phyloP scores from a whole-genome alignment of 2,113 vertebrate species.

The Petaurus breviceps region DNA sequence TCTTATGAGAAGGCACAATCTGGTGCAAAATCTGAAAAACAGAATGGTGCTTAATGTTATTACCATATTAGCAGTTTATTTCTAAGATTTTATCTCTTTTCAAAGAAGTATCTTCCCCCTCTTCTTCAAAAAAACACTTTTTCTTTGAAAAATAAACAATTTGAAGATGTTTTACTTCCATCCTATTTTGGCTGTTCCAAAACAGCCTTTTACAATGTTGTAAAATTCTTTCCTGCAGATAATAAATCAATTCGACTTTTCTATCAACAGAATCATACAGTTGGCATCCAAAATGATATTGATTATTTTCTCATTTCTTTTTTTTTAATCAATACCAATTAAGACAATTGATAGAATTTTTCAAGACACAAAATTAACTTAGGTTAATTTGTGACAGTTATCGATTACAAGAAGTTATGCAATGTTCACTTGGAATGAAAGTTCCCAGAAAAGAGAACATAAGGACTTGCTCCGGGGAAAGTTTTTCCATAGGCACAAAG shows the following conservation, averaged over 20 bases:
- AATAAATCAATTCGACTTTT: neutral
- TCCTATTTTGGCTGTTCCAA: neutral
- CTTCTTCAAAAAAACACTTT: neutral
- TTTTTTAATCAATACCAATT: slow-evolving; percentile 6
- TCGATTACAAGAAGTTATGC: neutral
- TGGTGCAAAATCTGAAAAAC: slow-evolving; percentile 86
- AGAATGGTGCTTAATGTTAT: slow-evolving; percentile 29
- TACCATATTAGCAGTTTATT: neutral
- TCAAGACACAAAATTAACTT: neutral
- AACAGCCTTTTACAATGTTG: neutral
- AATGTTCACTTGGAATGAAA: slow-evolving; percentile 15
- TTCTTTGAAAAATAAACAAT: slow-evolving; percentile 29
- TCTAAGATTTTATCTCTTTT: slow-evolving; percentile 44
- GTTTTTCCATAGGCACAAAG: neutral
- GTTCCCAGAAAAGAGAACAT: neutral
- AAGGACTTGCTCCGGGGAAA: neutral
- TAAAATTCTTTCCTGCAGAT: neutral
- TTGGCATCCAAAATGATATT: neutral
- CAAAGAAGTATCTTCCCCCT: slow-evolving; percentile 26
- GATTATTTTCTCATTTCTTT: neutral
- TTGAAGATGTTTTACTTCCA: slow-evolving; percentile 28
- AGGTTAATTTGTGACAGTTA: neutral
- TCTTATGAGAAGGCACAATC: slow-evolving; percentile 91
- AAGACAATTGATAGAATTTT: neutral
- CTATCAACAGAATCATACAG: neutral